Conservation (phyloP, 23 tunicate species). For the Trididemnum miniatum region DNA sequence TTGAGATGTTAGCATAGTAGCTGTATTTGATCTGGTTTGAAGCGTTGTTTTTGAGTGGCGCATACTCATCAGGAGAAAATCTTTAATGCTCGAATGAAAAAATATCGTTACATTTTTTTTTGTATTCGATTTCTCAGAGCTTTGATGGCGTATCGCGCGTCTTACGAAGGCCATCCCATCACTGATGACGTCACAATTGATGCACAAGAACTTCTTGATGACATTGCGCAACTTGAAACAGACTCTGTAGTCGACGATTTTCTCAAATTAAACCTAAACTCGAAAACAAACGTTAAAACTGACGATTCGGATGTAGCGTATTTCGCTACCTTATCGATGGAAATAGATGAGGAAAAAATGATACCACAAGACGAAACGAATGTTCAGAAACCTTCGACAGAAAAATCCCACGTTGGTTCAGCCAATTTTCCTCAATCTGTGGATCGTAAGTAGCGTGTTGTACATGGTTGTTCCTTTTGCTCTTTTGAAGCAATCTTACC, state of each 20-base stretch:
- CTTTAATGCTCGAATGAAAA: neutral
- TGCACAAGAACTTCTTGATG: constrained; percentile 58
- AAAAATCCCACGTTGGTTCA: too few relatives aligned
- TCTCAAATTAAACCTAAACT: constrained; percentile 38
- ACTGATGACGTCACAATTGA: constrained; percentile 67
- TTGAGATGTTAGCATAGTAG: too few relatives aligned
- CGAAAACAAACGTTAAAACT: neutral
- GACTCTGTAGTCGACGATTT: constrained; percentile 74
- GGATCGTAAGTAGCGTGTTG: too few relatives aligned
- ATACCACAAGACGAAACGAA: too few relatives aligned
- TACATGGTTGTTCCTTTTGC: too few relatives aligned
- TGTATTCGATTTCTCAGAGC: constrained; percentile 48
- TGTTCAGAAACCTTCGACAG: too few relatives aligned
- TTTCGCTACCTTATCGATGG: too few relatives aligned
- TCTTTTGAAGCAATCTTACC: too few relatives aligned
- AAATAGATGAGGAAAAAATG: too few relatives aligned
- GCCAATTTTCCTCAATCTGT: too few relatives aligned
- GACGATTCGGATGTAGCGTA: too few relatives aligned
- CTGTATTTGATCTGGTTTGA: neutral
- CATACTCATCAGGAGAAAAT: neutral
- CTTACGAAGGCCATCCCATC: constrained; percentile 84
- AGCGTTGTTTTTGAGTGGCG: neutral
- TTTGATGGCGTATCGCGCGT: constrained; percentile 56
- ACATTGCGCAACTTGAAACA: constrained; percentile 47
- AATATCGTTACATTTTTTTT: neutral